Base-by-base conservation (phyloP, 2,797 vertebrate species). In the Manis javanica region DNA sequence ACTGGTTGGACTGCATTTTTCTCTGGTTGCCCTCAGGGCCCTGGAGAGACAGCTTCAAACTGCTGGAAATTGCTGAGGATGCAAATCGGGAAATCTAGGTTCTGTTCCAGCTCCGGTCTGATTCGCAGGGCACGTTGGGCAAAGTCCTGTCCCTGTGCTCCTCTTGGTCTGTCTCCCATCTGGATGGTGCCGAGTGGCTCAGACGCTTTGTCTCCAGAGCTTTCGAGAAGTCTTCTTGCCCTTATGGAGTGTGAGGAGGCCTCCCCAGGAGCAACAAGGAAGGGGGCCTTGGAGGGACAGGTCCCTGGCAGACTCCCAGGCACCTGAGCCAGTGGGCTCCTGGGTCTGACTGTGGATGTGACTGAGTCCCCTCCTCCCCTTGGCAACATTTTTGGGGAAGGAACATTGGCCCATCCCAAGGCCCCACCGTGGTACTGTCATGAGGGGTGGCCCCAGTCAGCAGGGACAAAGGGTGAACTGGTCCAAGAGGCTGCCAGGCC, bases 1-100 rank as follows among this genome's bases (percentile, higher is more conserved):
- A 98, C 96, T 97, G 96, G 97, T 97, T 68, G 15, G 83, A 96
- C 97, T 16, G 61, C 97, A 97, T 98, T 98, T 97, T 98, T 97
- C 94, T 94, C 91, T 26, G 0, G 68, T 49, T 79, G 86, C 93
- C 95, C 89, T 57, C 2, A 0, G 78, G 96, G 90, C 96, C 69
- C 84, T 77, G 91, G 26, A 86, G 90, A 94, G 96, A 87, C 29
- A n/a, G 95, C 93, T 97, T 94, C 89, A 69, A 5, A 81, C 39
- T 13, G 85, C 82, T 87, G 82, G 68, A 51, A 72, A 61, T 31
- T 14, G 81, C 74, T 46, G 66, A 95, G 89, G 83, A 66, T 0
- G 5, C 55, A 51, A 5, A 85, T 29, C 39, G 49, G 94, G 81
- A 71, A 26, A 10, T 14, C 21, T n/a, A 11, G 72, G 55, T 66